phyloP scores from a whole-genome alignment of 2,888 invertebrate species.

The Ennomos erosarius region DNA sequence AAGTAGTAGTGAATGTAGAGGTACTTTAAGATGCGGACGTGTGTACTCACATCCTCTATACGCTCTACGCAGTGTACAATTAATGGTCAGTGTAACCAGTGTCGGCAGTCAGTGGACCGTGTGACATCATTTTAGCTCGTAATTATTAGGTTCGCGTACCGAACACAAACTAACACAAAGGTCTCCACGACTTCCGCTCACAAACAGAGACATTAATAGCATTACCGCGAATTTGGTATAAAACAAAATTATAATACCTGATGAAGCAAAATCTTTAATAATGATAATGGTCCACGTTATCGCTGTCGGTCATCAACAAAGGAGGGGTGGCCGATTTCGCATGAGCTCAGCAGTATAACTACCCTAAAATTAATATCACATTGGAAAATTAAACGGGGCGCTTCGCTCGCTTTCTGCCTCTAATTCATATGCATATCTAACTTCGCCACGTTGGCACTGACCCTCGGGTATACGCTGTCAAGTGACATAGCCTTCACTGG shows the following conservation, averaged over 20 bases:
- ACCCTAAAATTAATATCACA: conserved; percentile 73
- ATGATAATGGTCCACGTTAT: conserved; percentile 65
- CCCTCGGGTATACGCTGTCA: conserved; percentile 52
- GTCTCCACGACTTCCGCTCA: conserved; percentile 38
- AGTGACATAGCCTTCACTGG: conserved; percentile 50
- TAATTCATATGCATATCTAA: conserved; percentile 65
- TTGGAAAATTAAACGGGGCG: conserved; percentile 68
- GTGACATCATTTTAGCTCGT: conserved; percentile 44
- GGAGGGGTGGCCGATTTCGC: conserved; percentile 54
- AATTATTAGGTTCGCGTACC: conserved; percentile 42
- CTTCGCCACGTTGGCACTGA: conserved; percentile 61
- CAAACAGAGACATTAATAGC: conserved; percentile 24
- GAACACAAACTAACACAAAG: conserved; percentile 35
- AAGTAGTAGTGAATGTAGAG: conserved; percentile 28
- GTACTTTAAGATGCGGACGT: conserved; percentile 39
- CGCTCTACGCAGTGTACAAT: conserved; percentile 31
- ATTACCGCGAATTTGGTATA: conserved; percentile 23
- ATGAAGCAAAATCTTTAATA: conserved; percentile 37
- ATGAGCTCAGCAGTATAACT: conserved; percentile 64
- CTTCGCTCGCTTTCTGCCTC: conserved; percentile 46
- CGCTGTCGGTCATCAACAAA: conserved; percentile 54
- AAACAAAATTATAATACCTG: conserved; percentile 31
- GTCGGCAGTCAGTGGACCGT: conserved; percentile 39
- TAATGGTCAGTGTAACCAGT: conserved; percentile 39
- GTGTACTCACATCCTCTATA: conserved; percentile 31